Evolutionary conservation across 2,113 vertebrate genomes (phyloP).

Genomic region (Chaenogobius annularis): DNA sequence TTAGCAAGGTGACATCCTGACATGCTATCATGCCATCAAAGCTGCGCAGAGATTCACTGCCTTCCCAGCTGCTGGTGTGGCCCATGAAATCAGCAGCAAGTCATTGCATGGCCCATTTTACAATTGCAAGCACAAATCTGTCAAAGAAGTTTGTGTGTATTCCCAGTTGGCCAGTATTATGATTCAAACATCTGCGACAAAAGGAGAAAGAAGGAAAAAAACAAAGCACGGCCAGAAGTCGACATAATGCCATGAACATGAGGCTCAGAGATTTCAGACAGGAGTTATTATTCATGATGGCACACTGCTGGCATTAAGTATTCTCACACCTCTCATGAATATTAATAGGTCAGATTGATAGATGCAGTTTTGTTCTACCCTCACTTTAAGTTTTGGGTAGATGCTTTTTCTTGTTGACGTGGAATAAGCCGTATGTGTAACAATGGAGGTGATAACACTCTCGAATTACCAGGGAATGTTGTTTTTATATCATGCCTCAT

Average conservation of each 20-base stretch:
- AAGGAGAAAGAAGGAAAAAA: neutral
- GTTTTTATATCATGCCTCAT: neutral
- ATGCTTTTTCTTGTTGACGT: conserved; percentile 34
- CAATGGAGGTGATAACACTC: neutral
- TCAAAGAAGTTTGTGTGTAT: conserved; percentile 25
- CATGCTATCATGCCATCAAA: neutral
- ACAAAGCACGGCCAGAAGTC: conserved; percentile 19
- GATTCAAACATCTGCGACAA: conserved; percentile 33
- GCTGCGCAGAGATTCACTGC: neutral
- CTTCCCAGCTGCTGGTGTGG: neutral
- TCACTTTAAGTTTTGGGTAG: conserved; percentile 29
- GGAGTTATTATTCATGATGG: conserved; percentile 52
- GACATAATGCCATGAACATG: conserved; percentile 26
- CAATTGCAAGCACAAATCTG: conserved; percentile 18
- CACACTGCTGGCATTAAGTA: conserved; percentile 28
- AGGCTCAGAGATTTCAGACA: conserved; percentile 30
- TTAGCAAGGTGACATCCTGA: neutral
- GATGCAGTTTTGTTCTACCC: conserved; percentile 22
- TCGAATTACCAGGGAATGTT: neutral
- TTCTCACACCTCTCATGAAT: conserved; percentile 42
- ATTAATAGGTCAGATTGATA: conserved; percentile 42
- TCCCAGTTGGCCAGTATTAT: conserved; percentile 26
- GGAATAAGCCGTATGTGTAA: conserved; percentile 29
- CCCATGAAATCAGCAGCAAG: conserved; percentile 1
- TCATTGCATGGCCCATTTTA: conserved; percentile 9